Evolutionary conservation across 2,888 invertebrate species (phyloP).

Genomic region (Synergus laeviventris): DNA sequence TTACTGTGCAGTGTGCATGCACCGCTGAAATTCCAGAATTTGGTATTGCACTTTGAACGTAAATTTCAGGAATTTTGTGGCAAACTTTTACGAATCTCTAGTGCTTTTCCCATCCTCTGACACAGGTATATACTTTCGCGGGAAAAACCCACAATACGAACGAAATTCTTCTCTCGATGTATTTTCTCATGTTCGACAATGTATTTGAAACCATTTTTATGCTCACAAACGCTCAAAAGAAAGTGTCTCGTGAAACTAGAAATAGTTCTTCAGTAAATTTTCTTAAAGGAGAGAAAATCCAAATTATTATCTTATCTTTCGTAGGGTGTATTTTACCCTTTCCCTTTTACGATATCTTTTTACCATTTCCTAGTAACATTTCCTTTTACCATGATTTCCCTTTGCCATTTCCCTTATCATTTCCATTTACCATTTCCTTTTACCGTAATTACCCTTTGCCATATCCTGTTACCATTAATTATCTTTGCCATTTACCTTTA

Average conservation of each 20-base stretch:
- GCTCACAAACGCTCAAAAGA: background rate
- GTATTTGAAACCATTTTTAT: background rate
- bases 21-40: background rate
- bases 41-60: background rate
- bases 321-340: too few relatives aligned
- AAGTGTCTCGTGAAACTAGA: constrained; percentile 7
- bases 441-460: too few relatives aligned
- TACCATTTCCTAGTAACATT: too few relatives aligned
- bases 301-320: too few relatives aligned
- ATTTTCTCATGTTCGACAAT: background rate
- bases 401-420: too few relatives aligned
- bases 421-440: too few relatives aligned
- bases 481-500: too few relatives aligned
- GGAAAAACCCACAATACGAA: background rate
- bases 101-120: background rate
- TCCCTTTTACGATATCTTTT: too few relatives aligned
- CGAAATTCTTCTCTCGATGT: constrained; percentile 10
- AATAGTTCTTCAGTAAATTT: constrained; percentile 19
- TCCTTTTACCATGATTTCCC: too few relatives aligned
- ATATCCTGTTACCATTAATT: too few relatives aligned
- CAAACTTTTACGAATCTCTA: constrained; percentile 26
- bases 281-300: background rate
- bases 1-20: too few relatives aligned
- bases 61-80: constrained; percentile 37
- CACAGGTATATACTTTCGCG: background rate